Evolutionary conservation across 2,888 invertebrate species (phyloP), one percentile per base, ranked within the genome.

Genomic region (Synanthedon myopaeformis): DNA sequence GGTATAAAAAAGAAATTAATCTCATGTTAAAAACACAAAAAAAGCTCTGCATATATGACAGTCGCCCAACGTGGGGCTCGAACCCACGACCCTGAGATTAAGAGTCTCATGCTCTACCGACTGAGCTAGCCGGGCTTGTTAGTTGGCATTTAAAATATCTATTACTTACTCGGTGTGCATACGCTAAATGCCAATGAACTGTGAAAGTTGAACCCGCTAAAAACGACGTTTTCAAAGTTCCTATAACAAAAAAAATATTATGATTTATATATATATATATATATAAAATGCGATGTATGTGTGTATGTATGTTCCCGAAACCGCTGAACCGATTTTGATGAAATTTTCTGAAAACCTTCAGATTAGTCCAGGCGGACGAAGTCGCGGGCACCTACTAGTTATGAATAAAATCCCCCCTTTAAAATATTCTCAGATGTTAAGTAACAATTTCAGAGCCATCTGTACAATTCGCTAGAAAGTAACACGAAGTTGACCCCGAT

Each of bases 141-240:
- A 28, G 35, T 28, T 28, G 1, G 1, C 1, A 0, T 12, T 17
- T 49, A 45, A 45, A 49, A 19, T 49, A 35, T 87, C 91, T 49
- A 49, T 17, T 12, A 41, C n/a, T 51, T 51, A 51, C 51, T 51
- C 19, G 89, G 74, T 98, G 97, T 4, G 97, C 95, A 83, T 96
- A 96, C 11, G 49, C 49, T 17, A 49, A 49, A 49, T 49, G 49
- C 49, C 51, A 51, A 51, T 51, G 51, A 19, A 35, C 93, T 80
- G 94, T 96, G 70, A 98, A 92, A 58, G 90, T 90, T 35, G 51
- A 51, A 6, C 51, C 51, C 6, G 51, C 23, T 51, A 51, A 51
- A 51, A 51, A 51, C 23, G 51, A 51, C 6, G 51, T 51, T n/a
- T 12, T 51, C 12, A 51, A 41, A 12, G 51, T 51, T 11, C 51